These are phyloP conservation scores for Stegodyphus mimosarum DNA, from an alignment of 1,140 invertebrate genomes.

Conservation along the genomic window DNA sequence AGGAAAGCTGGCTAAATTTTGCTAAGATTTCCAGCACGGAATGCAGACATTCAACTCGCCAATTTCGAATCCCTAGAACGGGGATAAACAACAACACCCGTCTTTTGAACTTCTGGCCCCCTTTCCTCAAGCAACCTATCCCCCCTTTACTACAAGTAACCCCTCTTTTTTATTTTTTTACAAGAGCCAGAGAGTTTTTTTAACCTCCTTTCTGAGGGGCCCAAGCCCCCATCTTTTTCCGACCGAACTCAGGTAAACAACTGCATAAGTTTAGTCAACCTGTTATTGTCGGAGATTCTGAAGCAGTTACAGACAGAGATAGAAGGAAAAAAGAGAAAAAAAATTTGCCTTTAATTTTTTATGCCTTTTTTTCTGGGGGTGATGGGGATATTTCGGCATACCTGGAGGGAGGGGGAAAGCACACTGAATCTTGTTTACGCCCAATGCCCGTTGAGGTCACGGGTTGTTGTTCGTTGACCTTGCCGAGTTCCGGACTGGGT, in stretches of 20 bases:
- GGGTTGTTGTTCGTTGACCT: slow-evolving; percentile 59
- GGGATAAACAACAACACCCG: slow-evolving; percentile 30
- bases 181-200: slow-evolving; percentile 34
- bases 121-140: neutral
- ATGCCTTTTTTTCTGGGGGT: slow-evolving; percentile 45
- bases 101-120: slow-evolving; percentile 27
- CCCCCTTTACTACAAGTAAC: neutral
- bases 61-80: slow-evolving; percentile 4
- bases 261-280: slow-evolving; percentile 60
- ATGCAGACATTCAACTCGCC: neutral
- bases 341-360: slow-evolving; percentile 55
- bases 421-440: slow-evolving; percentile 33
- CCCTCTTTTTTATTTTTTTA: slow-evolving; percentile 10
- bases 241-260: slow-evolving; percentile 52
- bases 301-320: slow-evolving; percentile 34
- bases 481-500: slow-evolving; percentile 53
- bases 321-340: slow-evolving; percentile 22
- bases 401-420: slow-evolving; percentile 8
- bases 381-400: slow-evolving; percentile 54
- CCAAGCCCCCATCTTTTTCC: slow-evolving; percentile 21
- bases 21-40: too few species aligned
- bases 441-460: slow-evolving; percentile 33
- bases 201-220: slow-evolving; percentile 54
- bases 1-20: too few species aligned
- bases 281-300: slow-evolving; percentile 46